A percentile compares a stretch with the other conserved stretches of the same genome.
Evolutionary conservation across 2,888 invertebrate genomes (phyloP).

Genomic region (Pomacea canaliculata): DNA sequence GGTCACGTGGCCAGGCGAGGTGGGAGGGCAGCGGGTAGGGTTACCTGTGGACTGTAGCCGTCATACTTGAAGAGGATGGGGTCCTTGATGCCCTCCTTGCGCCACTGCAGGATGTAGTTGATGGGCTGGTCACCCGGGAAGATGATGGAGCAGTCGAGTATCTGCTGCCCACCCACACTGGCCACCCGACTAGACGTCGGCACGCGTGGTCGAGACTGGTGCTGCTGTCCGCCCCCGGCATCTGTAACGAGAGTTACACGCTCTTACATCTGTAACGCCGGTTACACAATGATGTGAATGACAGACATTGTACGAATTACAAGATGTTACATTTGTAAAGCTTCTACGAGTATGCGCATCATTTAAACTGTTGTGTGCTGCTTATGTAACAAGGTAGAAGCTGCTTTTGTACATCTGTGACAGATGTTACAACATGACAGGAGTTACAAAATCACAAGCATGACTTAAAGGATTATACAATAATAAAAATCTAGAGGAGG

Average conservation of each 20-base stretch:
- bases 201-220: slow-evolving; percentile 11
- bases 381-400: not conserved
- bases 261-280: slow-evolving; percentile 12
- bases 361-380: not conserved
- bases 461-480: no score
- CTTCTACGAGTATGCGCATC: not conserved
- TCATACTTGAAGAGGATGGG: slow-evolving; percentile 99
- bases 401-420: slow-evolving; percentile 2
- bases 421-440: not conserved
- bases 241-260: slow-evolving; percentile 13
- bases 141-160: slow-evolving; percentile 97
- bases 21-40: not conserved
- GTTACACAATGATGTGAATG: not conserved
- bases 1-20: no score
- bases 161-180: slow-evolving; percentile 95
- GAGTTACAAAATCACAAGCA: no score
- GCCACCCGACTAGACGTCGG: slow-evolving; percentile 81
- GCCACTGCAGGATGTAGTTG: slow-evolving; percentile 98
- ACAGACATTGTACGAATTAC: not conserved
- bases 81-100: slow-evolving; percentile 97
- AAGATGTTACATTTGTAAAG: no score
- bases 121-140: slow-evolving; percentile 91
- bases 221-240: slow-evolving; percentile 14
- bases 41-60: slow-evolving; percentile 84
- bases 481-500: no score